Base-by-base conservation (phyloP, 2,797 vertebrate species). In the Schizopygopsis pylzovi region DNA sequence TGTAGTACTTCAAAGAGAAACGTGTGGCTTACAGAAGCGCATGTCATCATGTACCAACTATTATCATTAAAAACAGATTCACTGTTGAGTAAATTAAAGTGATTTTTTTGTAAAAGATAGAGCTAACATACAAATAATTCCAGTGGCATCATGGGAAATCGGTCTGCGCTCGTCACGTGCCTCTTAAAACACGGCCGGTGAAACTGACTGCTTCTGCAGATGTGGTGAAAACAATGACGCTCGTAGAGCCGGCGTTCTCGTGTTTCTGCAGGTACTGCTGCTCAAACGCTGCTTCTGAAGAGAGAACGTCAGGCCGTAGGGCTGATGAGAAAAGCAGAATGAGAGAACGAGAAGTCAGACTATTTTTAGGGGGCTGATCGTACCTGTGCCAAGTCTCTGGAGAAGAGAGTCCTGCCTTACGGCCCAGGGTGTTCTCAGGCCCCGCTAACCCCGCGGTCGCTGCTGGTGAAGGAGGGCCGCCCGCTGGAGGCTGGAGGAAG, bases 361-460 rank as follows among this genome's bases (percentile, higher is more conserved):
- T 92, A 91, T 91, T 90, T 92, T 89, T 92, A 92, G 87, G 18
- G 76, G 54, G 22, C 54, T 2, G 59, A 81, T 85, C 71, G 12
- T 86, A 89, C 88, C 84, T 89, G 85, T 84, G 81, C 73, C 63
- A 79, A 70, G 79, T 88, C 89, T 88, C 86, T 43, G 71, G 73
- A 91, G 92, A 78, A 61, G 39, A 12, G 18, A 61, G 86, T 49
- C 37, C 63, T 70, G 43, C 39, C 37, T 63, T 45, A 52, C 49
- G 16, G 41, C 20, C 65, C 63, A 47, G 71, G 76, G 70, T 86
- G 82, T 86, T 88, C 56, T 67, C 68, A 65, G 54, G 75, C 84
- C 76, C 47, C 0, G 56, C 13, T 67, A 75, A 76, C 41, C 83
- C 70, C 39, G 68, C 13, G 33, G 56, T 65, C 13, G 3, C 59